A percentile compares a stretch with the other conserved stretches of the same genome.
Evolutionary conservation across 2,888 invertebrate species (phyloP).

Genomic region (Aphrophora alni): DNA sequence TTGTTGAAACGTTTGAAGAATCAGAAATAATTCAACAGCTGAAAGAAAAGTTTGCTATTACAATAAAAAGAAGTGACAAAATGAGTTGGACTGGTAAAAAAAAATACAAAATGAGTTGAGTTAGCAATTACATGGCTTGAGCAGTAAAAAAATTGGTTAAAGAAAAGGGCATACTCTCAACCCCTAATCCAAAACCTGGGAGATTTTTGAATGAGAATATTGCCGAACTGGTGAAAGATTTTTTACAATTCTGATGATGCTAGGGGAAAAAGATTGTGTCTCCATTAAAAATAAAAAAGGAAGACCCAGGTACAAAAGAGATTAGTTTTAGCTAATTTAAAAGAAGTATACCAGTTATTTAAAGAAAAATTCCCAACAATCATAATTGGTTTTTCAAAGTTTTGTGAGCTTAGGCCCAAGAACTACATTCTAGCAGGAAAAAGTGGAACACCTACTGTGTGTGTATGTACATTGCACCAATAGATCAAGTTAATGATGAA

Average conservation of each 20-base stretch:
- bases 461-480: too few relatives aligned
- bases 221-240: background rate
- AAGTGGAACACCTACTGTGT: background rate
- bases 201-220: background rate
- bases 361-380: background rate
- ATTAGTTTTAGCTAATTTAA: background rate
- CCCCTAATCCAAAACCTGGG: background rate
- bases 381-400: background rate
- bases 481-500: too few relatives aligned
- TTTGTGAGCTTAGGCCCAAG: background rate
- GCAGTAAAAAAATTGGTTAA: background rate
- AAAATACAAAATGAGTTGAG: background rate
- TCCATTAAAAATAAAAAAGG: background rate
- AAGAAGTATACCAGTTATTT: background rate
- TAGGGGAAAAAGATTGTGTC: background rate
- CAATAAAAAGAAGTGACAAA: background rate
- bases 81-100: background rate
- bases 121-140: background rate
- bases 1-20: too few relatives aligned
- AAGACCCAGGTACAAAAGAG: background rate
- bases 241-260: background rate
- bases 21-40: too few relatives aligned
- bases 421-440: background rate
- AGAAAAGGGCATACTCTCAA: background rate
- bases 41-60: too few relatives aligned